Evolutionary conservation across 2,888 invertebrate species (phyloP).

Genomic region (Netelia virgata): DNA sequence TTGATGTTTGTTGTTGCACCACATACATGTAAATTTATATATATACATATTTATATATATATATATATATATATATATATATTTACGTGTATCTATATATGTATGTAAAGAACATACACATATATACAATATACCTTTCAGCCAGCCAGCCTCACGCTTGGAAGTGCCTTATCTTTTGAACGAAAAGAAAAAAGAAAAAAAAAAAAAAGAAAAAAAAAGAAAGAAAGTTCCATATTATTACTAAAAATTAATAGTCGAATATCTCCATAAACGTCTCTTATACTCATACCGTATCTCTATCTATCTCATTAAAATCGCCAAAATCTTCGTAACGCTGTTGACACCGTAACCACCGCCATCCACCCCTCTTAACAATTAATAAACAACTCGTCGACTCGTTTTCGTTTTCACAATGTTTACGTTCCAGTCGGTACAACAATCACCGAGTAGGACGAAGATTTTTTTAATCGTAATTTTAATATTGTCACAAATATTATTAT

Average conservation of each 20-base stretch:
- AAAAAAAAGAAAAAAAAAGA: slow-evolving; percentile 25
- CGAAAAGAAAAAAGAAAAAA: slow-evolving; percentile 60
- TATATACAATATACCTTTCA: slow-evolving; percentile 74
- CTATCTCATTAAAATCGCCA: slow-evolving; percentile 44
- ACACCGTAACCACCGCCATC: slow-evolving; percentile 65
- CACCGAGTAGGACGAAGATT: no score
- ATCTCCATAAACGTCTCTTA: slow-evolving; percentile 56
- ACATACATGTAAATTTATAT: slow-evolving; percentile 75
- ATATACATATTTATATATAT: slow-evolving; percentile 54
- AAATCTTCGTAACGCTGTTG: slow-evolving; percentile 64
- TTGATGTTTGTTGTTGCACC: slow-evolving; percentile 85
- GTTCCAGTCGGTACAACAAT: no score
- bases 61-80: slow-evolving; percentile 25
- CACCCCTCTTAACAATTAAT: slow-evolving; percentile 60
- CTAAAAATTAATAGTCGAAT: slow-evolving; percentile 61
- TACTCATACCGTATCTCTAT: slow-evolving; percentile 32
- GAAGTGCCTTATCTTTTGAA: slow-evolving; percentile 78
- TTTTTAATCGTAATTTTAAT: no score
- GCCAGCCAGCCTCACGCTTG: slow-evolving; percentile 82
- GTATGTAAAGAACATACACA: no score
- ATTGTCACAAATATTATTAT: no score
- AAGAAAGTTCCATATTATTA: slow-evolving; percentile 21
- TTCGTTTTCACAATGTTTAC: no score
- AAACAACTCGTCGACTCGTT: neutral
- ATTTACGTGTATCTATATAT: no score